Conservation (phyloP, 2,888 invertebrate species). For the Phyllotreta cruciferae region DNA sequence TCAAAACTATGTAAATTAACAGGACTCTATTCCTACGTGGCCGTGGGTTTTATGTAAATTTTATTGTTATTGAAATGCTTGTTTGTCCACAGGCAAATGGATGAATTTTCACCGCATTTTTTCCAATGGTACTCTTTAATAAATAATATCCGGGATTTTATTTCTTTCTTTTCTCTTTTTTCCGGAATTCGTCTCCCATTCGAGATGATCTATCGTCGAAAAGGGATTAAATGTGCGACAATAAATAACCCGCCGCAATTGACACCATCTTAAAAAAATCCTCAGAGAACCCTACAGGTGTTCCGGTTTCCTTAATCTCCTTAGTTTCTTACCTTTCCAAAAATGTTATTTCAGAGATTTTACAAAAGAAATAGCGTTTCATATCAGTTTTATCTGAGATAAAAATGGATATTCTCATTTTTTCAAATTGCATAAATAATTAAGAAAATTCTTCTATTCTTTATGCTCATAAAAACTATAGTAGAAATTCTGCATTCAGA, state of each 20-base stretch:
- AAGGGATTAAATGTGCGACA: conserved; percentile 6
- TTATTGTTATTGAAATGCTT: no score
- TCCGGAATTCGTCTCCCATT: conserved; percentile 1
- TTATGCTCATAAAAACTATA: no score
- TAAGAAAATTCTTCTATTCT: no score
- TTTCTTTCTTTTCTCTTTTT: conserved; percentile 9
- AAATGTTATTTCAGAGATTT: background rate
- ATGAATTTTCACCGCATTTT: background rate
- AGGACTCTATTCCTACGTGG: no score
- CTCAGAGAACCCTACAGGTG: conserved; percentile 12
- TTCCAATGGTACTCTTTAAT: background rate
- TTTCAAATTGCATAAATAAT: no score
- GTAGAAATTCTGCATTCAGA: no score
- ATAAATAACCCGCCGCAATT: conserved; percentile 9
- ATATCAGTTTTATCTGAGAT: background rate
- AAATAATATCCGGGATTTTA: conserved; percentile 6
- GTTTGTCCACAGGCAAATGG: background rate
- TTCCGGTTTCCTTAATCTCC: conserved; percentile 11
- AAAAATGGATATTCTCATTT: background rate
- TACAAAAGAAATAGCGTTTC: no score
- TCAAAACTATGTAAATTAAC: no score
- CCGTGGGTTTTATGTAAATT: no score
- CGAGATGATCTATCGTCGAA: conserved; percentile 6
- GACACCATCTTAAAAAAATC: conserved; percentile 9
- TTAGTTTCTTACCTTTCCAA: conserved; percentile 6